Base-by-base conservation (phyloP, 2,888 invertebrate genomes). In the Drosophila histrio region DNA sequence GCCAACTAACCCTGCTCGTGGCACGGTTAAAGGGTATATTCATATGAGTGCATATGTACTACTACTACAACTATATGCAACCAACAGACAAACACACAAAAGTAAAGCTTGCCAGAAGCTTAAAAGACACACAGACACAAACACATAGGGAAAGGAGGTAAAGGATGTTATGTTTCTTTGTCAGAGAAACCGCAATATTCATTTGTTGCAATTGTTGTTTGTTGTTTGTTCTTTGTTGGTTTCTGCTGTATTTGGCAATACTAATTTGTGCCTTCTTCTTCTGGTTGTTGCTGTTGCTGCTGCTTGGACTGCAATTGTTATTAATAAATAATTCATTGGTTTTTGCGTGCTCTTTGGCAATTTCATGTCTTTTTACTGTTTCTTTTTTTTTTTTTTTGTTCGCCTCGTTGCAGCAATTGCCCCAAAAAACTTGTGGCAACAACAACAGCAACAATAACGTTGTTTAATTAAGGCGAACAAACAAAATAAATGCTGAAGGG, bases 301-400 rank as follows among this genome's bases (percentile, higher is more conserved):
- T 21, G 34, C 30, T 49, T 24, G 26, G 26, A 22, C 38, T 50
- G 72, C 67, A 62, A 59, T 72, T 62, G 78, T 53, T 78, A 61
- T 66, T 66, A 72, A 72, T 68, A 72, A 81, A 81, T 75, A 72
- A 75, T 81, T 78, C 58, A 75, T 78, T 72, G 59, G 43, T 36
- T 72, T 76, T 69, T 58, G 56, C 21, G 34, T 49, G 39, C 36
- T 21, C 54, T 43, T 43, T 46, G n/a, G 13, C 26, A 17, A 13
- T 26, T 36, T n/a, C 11, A 9, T 38, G 11, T 9, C 26, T 24
- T 32, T 8, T 22, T 28, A 8, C 24, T 50, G 30, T 13, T 52
- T 19, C 17, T 8, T 7, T 9, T 21, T n/a, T n/a, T 21, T 17
- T 32, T 47, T 36, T 36, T 13, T 28, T 5, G n/a, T 38, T 47